Conservation (phyloP, 2,113 vertebrate species). For the Aramus guarauna region DNA sequence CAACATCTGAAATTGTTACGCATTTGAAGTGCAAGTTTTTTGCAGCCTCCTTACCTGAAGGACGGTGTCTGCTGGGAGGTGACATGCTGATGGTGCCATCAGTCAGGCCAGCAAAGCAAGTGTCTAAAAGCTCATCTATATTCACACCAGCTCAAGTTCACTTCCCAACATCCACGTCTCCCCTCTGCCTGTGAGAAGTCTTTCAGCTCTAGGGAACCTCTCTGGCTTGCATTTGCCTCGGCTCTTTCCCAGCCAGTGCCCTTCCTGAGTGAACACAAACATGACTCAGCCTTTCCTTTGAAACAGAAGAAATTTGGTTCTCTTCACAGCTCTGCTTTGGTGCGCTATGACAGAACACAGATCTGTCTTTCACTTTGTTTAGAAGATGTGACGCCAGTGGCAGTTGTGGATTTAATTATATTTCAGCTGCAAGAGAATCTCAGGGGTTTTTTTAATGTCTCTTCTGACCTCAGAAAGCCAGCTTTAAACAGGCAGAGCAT, state of each 20-base stretch:
- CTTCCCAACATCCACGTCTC: background rate
- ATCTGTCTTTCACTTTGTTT: conserved; percentile 18
- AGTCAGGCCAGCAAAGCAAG: background rate
- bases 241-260: background rate
- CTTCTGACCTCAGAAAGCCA: background rate
- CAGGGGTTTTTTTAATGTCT: background rate
- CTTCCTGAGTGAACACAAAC: conserved; percentile 9
- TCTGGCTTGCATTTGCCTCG: background rate
- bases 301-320: background rate
- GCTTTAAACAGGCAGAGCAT: background rate
- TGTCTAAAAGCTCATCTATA: background rate
- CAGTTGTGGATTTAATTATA: conserved; percentile 4
- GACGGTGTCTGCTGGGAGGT: background rate
- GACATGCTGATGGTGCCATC: background rate
- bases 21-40: background rate
- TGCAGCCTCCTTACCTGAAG: background rate
- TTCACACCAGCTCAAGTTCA: background rate
- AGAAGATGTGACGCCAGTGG: background rate
- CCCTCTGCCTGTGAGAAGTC: background rate
- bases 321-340: background rate
- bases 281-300: conserved; percentile 41
- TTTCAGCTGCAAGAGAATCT: conserved; percentile 18
- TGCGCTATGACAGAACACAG: background rate
- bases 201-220: background rate
- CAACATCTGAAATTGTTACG: too few species aligned